These are phyloP conservation scores for Hypercompe scribonia DNA, from an alignment of 2,888 invertebrate genomes.

Conservation along the genomic window DNA sequence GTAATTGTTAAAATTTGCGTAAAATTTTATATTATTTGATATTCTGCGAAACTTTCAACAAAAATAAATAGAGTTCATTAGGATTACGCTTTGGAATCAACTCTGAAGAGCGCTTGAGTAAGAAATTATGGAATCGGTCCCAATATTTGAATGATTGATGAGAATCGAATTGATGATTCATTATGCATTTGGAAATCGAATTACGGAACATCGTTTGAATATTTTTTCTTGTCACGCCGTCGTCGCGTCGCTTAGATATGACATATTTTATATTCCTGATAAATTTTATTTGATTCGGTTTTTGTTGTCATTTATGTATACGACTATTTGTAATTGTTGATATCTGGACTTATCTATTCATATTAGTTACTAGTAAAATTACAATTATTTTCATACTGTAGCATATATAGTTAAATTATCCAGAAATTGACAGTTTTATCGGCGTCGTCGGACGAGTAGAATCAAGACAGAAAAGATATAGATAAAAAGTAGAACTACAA, in stretches of 20 bases:
- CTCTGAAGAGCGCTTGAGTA: slow-evolving; percentile 18
- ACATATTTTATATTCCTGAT: slow-evolving; percentile 5
- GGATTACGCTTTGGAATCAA: not conserved
- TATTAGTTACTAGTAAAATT: not conserved
- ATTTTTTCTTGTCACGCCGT: slow-evolving; percentile 18
- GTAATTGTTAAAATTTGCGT: not conserved
- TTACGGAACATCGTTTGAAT: slow-evolving; percentile 33
- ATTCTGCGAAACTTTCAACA: not conserved
- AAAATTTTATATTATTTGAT: too few species aligned
- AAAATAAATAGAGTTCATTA: slow-evolving; percentile 15
- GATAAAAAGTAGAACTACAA: not conserved
- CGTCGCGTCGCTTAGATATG: not conserved
- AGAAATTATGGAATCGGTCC: slow-evolving; percentile 31
- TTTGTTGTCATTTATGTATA: not conserved
- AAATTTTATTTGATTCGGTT: slow-evolving; percentile 4
- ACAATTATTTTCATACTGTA: not conserved
- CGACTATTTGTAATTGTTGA: not conserved
- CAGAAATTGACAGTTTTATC: too few species aligned
- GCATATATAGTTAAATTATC: not conserved
- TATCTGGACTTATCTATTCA: not conserved
- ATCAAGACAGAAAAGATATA: not conserved
- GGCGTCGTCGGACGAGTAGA: not conserved
- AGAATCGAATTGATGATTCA: slow-evolving; percentile 44
- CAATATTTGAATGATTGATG: slow-evolving; percentile 53
- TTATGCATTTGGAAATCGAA: slow-evolving; percentile 46